Conservation (phyloP, 30 jellyfish, hydroid and myxozoan species). For the Catostylus mosaicus region DNA sequence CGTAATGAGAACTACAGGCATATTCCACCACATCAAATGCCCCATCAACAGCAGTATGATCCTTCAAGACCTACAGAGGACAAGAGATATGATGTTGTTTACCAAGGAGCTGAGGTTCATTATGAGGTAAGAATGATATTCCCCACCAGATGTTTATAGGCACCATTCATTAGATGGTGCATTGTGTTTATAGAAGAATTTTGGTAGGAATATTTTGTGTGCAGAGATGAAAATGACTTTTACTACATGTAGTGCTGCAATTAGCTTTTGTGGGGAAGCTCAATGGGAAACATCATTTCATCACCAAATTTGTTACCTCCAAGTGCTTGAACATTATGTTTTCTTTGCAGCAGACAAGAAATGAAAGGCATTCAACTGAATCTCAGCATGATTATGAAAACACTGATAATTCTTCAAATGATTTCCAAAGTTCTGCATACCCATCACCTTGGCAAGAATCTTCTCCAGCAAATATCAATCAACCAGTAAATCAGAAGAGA, state of each 20-base stretch:
- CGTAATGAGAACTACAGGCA: slow-evolving; percentile 22
- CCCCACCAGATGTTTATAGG: too few species aligned
- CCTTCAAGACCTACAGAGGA: slow-evolving; percentile 55
- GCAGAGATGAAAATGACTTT: too few species aligned
- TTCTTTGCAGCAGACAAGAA: neutral
- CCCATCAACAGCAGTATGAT: slow-evolving; percentile 46
- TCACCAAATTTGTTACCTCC: too few species aligned
- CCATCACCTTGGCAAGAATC: slow-evolving; percentile 50
- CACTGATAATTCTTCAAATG: neutral
- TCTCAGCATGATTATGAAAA: neutral
- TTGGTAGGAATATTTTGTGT: too few species aligned
- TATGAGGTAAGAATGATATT: slow-evolving; percentile 31
- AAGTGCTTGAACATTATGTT: too few species aligned
- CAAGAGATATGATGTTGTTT: slow-evolving; percentile 5
- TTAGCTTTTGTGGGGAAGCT: too few species aligned
- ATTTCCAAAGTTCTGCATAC: neutral
- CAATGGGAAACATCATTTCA: too few species aligned
- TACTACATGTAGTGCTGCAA: too few species aligned
- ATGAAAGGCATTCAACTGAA: neutral
- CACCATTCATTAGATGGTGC: too few species aligned
- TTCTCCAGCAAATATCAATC: neutral
- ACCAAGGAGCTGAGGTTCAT: slow-evolving; percentile 49
- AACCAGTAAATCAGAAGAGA: slow-evolving; percentile 30
- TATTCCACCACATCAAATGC: neutral
- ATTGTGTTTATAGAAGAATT: too few species aligned